Conservation (phyloP, 2,797 vertebrate genomes). For the Odontamblyopus rebecca region DNA sequence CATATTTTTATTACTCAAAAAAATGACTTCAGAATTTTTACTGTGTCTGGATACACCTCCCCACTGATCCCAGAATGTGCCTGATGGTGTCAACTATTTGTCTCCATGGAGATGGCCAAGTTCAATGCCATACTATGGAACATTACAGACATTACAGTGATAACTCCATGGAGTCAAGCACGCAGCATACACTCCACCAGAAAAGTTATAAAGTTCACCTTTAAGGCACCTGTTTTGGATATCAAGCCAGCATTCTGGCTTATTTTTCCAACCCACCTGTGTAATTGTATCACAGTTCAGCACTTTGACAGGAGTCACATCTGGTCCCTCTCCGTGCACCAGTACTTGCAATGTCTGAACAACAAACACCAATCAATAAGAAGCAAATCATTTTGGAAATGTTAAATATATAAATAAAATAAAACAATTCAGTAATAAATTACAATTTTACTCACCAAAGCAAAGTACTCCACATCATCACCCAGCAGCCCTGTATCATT, state of each 20-base stretch:
- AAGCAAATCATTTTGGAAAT: not conserved
- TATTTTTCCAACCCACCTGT: constrained; percentile 67
- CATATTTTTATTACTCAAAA: no score
- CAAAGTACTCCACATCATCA: constrained; percentile 92
- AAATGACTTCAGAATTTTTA: no score
- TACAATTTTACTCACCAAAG: constrained; percentile 79
- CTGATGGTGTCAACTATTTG: no score
- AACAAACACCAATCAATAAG: constrained; percentile 7
- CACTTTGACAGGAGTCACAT: constrained; percentile 91
- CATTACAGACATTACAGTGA: no score
- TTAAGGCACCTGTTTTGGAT: not conserved
- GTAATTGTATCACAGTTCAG: constrained; percentile 96
- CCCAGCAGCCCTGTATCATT: constrained; percentile 95
- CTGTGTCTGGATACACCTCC: no score
- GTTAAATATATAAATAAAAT: not conserved
- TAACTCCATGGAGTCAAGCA: no score
- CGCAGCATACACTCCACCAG: not conserved
- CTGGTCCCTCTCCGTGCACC: constrained; percentile 88
- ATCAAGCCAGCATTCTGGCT: not conserved
- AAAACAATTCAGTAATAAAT: not conserved
- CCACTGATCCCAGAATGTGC: no score
- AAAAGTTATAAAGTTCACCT: not conserved
- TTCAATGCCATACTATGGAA: no score
- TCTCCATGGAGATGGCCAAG: no score
- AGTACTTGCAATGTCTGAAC: constrained; percentile 90